Conservation (phyloP, 1,140 invertebrate genomes). For the Lanistes nyassanus region DNA sequence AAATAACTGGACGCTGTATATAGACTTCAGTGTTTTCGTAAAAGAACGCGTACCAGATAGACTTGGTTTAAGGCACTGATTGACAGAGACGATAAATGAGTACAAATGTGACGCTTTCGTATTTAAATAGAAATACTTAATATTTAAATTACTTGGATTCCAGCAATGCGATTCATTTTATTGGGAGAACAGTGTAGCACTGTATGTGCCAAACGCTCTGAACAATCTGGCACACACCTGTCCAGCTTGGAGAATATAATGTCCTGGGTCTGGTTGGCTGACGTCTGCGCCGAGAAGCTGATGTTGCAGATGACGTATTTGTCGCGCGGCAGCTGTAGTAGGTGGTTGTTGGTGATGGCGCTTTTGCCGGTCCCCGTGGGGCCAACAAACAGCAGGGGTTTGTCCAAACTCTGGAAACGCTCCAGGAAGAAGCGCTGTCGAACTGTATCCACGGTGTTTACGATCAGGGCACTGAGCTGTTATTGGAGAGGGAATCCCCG, state of each 20-base stretch:
- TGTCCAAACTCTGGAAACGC: constrained; percentile 52
- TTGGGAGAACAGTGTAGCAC: too few relatives aligned
- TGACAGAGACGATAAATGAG: too few relatives aligned
- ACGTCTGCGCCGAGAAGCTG: constrained; percentile 67
- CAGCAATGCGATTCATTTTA: too few relatives aligned
- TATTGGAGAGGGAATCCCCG: not conserved
- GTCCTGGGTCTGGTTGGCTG: constrained; percentile 66
- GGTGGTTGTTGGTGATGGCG: constrained; percentile 65
- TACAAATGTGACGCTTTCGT: too few relatives aligned
- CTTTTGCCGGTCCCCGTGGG: constrained; percentile 66
- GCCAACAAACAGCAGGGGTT: constrained; percentile 63
- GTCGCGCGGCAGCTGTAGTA: constrained; percentile 60
- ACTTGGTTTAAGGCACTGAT: too few relatives aligned
- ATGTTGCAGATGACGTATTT: constrained; percentile 64
- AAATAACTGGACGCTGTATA: too few relatives aligned
- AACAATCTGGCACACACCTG: constrained; percentile 51
- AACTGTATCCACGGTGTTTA: constrained; percentile 64
- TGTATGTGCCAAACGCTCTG: too few relatives aligned
- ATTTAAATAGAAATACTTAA: too few relatives aligned
- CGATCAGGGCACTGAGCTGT: constrained; percentile 64
- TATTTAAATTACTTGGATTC: too few relatives aligned
- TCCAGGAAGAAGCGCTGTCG: constrained; percentile 63
- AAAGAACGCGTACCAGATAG: too few relatives aligned
- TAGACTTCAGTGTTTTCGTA: too few relatives aligned
- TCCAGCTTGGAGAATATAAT: constrained; percentile 67